Conservation (phyloP, 1,140 invertebrate genomes). For the Caenorhabditis tropicalis region DNA sequence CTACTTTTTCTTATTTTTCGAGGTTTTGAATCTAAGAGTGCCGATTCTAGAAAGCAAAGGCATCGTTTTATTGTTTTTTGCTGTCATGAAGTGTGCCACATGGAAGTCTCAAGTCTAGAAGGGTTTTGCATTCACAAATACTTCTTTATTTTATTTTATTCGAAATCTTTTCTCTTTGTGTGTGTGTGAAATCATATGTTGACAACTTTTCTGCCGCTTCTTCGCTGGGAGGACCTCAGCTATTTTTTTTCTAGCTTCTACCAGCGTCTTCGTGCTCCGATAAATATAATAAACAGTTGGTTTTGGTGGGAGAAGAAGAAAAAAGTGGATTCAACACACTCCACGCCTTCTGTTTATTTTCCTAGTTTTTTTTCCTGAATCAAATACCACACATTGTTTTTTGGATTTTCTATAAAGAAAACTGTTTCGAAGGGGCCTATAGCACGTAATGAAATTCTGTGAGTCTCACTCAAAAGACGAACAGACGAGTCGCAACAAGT, state of each 20-base stretch:
- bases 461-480: no score
- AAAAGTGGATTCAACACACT: background rate
- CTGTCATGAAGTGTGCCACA: background rate
- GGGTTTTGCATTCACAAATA: background rate
- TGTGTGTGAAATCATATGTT: conserved; percentile 35
- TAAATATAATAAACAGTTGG: conserved; percentile 44
- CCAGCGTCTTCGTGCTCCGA: background rate
- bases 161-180: background rate
- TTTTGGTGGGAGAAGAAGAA: background rate
- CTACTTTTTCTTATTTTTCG: no score
- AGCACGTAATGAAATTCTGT: no score
- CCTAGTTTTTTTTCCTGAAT: background rate
- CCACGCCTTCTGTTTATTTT: conserved; percentile 18
- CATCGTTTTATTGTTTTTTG: background rate
- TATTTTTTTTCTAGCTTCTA: background rate
- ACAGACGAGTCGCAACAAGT: background rate
- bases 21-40: no score
- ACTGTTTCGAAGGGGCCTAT: no score
- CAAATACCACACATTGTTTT: background rate
- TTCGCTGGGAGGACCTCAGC: background rate
- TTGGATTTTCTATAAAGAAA: no score
- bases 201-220: background rate
- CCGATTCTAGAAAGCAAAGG: background rate
- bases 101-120: conserved; percentile 9
- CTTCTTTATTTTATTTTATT: conserved; percentile 40